Percentiles rank a stretch among this genome's conserved stretches.
phyloP scores from a whole-genome alignment of 2,888 invertebrate genomes.

The Piscicola geometra region DNA sequence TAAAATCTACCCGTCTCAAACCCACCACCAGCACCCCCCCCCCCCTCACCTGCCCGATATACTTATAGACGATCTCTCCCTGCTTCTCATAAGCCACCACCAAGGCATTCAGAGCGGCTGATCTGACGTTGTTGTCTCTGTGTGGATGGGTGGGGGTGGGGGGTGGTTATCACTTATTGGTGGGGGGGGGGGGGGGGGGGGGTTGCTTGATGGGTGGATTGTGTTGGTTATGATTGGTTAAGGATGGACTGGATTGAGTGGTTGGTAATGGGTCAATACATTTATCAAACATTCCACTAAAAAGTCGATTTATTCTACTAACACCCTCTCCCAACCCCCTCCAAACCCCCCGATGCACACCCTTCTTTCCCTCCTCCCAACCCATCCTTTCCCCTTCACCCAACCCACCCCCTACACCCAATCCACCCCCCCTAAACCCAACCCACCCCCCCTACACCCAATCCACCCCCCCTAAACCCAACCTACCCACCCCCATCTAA shows the following conservation, averaged over 20 bases:
- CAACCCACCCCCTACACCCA: no score
- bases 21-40: not conserved
- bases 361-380: no score
- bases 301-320: no score
- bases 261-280: no score
- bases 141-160: not conserved
- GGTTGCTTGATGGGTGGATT: not conserved
- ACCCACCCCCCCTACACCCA: no score
- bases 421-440: no score
- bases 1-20: not conserved
- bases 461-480: not conserved
- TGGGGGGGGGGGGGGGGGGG: not conserved
- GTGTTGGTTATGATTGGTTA: not conserved
- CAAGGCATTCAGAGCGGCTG: constrained; percentile 88
- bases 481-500: not conserved
- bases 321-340: no score
- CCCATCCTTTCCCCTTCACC: no score
- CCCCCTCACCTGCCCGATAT: constrained; percentile 72
- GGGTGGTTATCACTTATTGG: no score
- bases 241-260: no score
- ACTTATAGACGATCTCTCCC: constrained; percentile 84
- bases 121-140: constrained; percentile 87
- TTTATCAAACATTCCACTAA: no score
- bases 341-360: no score
- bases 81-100: constrained; percentile 83